Conservation (phyloP, 2,888 invertebrate species). For the Dorcus parallelipipedus region DNA sequence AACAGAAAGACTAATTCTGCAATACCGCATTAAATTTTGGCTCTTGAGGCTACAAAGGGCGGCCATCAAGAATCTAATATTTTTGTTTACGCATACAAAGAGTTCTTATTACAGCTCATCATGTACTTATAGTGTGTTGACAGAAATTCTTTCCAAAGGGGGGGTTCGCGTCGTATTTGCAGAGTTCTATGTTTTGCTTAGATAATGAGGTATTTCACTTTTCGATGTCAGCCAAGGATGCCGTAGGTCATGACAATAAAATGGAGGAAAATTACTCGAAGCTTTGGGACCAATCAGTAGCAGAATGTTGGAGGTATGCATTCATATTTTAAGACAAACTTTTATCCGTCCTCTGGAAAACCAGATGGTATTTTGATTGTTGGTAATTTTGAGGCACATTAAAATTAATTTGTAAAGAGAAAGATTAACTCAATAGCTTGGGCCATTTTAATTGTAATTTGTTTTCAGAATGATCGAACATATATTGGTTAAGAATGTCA, state of each 20-base stretch:
- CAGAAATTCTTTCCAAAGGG: slow-evolving; percentile 21
- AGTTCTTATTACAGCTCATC: slow-evolving; percentile 36
- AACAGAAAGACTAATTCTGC: slow-evolving; percentile 35
- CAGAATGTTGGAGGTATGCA: slow-evolving; percentile 16
- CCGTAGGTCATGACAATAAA: slow-evolving; percentile 20
- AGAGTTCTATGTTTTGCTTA: slow-evolving; percentile 36
- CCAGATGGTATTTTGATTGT: too few relatives aligned
- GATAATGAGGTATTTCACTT: slow-evolving; percentile 42
- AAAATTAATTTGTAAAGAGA: neutral
- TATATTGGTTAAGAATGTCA: slow-evolving; percentile 9
- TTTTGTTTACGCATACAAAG: slow-evolving; percentile 39
- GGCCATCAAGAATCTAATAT: slow-evolving; percentile 39
- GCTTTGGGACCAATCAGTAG: slow-evolving; percentile 30
- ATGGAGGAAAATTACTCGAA: slow-evolving; percentile 21
- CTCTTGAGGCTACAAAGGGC: slow-evolving; percentile 41
- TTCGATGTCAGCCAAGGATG: slow-evolving; percentile 36
- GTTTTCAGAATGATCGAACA: slow-evolving; percentile 16
- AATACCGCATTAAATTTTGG: slow-evolving; percentile 40
- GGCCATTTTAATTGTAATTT: too few relatives aligned
- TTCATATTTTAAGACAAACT: too few relatives aligned
- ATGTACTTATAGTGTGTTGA: slow-evolving; percentile 36
- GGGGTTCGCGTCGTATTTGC: slow-evolving; percentile 21
- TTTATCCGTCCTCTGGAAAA: too few relatives aligned
- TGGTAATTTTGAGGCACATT: too few relatives aligned
- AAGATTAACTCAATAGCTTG: too few relatives aligned